Conservation (phyloP, 2,113 vertebrate species). For the Mormyrus lacerda region DNA sequence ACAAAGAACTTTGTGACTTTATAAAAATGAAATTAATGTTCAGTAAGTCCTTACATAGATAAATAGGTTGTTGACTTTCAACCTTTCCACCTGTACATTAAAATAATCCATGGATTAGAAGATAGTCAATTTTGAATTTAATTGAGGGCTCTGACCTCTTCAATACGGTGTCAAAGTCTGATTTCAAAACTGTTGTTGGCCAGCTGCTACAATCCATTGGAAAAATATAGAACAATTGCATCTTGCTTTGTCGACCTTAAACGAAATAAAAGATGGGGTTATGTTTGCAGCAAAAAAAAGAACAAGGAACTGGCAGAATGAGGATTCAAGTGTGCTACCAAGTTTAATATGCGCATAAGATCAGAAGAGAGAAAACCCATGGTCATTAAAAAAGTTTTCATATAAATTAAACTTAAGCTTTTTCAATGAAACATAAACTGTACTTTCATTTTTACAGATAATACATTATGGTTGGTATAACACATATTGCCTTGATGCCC, state of each 20-base stretch:
- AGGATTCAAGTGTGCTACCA: neutral
- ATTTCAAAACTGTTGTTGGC: neutral
- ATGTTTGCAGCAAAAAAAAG: neutral
- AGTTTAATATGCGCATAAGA: neutral
- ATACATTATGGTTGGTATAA: neutral
- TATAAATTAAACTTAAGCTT: neutral
- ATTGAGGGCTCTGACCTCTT: conserved; percentile 3
- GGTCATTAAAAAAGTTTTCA: neutral
- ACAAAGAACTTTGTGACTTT: neutral
- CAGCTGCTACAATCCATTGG: neutral
- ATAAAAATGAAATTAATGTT: neutral
- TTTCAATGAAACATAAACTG: neutral
- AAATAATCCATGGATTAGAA: neutral
- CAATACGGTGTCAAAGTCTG: neutral
- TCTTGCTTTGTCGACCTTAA: neutral
- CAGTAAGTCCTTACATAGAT: neutral
- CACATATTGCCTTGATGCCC: neutral
- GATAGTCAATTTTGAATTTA: conserved; percentile 4
- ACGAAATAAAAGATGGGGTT: neutral
- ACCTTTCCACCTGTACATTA: neutral
- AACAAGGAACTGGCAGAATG: neutral
- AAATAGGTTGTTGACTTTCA: neutral
- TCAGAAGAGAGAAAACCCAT: neutral
- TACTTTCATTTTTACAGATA: neutral
- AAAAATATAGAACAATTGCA: neutral